Evolutionary conservation across 2,888 invertebrate genomes (phyloP).

Genomic region (Oscheius onirici): DNA sequence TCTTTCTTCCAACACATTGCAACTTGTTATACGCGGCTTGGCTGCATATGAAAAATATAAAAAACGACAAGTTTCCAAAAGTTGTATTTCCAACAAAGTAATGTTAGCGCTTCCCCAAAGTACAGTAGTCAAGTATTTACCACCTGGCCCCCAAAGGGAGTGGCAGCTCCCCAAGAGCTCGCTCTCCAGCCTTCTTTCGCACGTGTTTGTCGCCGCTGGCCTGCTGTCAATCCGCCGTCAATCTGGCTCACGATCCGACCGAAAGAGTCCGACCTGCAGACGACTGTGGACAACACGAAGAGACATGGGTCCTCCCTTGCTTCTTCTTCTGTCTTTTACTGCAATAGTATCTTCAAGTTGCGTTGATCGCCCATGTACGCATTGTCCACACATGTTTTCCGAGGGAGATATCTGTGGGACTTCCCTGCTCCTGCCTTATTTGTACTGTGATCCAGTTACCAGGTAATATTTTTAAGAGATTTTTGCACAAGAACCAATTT

Average conservation of each 20-base stretch:
- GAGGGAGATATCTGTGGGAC: conserved; percentile 44
- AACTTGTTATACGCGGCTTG: too few relatives aligned
- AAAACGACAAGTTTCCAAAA: too few relatives aligned
- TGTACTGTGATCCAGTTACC: conserved; percentile 27
- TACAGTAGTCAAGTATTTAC: not conserved
- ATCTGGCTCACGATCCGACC: too few relatives aligned
- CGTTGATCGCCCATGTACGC: conserved; percentile 43
- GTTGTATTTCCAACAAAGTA: too few relatives aligned
- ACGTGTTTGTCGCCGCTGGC: conserved; percentile 28
- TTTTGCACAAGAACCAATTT: too few relatives aligned
- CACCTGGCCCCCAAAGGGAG: conserved; percentile 2
- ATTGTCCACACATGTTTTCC: conserved; percentile 41
- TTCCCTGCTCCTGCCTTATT: conserved; percentile 38
- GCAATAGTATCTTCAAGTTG: conserved; percentile 16
- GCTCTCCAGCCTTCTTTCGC: conserved; percentile 22
- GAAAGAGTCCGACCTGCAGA: not conserved
- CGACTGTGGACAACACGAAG: not conserved
- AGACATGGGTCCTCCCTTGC: not conserved
- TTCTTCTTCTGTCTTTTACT: not conserved
- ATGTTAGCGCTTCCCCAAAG: too few relatives aligned
- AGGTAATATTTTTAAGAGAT: conserved; percentile 31
- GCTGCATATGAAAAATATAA: too few relatives aligned
- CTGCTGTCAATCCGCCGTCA: conserved; percentile 19
- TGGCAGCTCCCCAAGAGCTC: not conserved
- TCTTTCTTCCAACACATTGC: too few relatives aligned